Conservation (phyloP, 1,140 invertebrate species). For the Hestina assimilis region DNA sequence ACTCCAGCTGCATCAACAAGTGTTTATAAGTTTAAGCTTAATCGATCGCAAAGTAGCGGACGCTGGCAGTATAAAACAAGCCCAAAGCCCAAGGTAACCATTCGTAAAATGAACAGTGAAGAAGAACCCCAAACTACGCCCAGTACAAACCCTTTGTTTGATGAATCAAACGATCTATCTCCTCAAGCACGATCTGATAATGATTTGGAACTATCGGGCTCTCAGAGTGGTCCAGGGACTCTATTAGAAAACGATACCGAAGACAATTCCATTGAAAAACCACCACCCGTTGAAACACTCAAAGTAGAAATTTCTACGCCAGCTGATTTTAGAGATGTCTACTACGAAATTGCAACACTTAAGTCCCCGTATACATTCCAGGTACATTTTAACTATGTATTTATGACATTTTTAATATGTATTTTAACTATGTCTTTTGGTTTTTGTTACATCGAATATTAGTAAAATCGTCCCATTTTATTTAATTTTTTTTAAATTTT, state of each 20-base stretch:
- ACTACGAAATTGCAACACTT: conserved; percentile 93
- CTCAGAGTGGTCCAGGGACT: conserved; percentile 80
- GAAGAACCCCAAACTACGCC: conserved; percentile 75
- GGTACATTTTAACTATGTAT: conserved; percentile 73
- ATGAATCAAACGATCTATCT: conserved; percentile 67
- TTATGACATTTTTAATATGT: too few relatives aligned
- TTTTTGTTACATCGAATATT: too few relatives aligned
- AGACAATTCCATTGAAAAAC: conserved; percentile 81
- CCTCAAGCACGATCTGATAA: conserved; percentile 78
- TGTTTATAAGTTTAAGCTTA: conserved; percentile 86
- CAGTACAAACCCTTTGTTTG: conserved; percentile 58
- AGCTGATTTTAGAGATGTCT: conserved; percentile 88
- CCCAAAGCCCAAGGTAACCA: conserved; percentile 89
- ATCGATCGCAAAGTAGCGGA: conserved; percentile 83
- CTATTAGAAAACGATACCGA: conserved; percentile 80
- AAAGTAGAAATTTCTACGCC: conserved; percentile 93
- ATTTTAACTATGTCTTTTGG: too few relatives aligned
- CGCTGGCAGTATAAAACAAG: conserved; percentile 94
- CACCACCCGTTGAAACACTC: conserved; percentile 85
- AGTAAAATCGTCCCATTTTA: background rate
- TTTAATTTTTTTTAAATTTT: conserved; percentile 33
- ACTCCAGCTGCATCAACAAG: conserved; percentile 76
- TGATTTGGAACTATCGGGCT: conserved; percentile 84
- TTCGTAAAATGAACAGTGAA: conserved; percentile 84
- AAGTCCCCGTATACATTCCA: conserved; percentile 93